Percentiles rank a stretch among this genome's conserved stretches.
Evolutionary conservation across 64 coral and sea anemone species (phyloP).

Genomic region (Actinia tenebrosa): DNA sequence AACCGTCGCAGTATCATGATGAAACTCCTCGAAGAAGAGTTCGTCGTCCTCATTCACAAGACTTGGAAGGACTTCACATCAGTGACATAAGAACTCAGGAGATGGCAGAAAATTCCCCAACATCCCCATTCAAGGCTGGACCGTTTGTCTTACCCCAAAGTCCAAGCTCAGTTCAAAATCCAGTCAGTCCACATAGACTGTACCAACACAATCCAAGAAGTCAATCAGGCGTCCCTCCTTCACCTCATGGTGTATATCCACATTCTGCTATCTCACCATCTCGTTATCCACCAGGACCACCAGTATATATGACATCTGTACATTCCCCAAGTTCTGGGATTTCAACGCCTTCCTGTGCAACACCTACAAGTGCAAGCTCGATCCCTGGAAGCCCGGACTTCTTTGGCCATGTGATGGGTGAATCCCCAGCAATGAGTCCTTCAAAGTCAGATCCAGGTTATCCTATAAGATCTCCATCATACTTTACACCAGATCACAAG

Average conservation of each 20-base stretch:
- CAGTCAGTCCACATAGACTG: constrained; percentile 71
- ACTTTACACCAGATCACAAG: constrained; percentile 28
- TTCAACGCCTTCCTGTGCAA: constrained; percentile 80
- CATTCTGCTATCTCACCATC: constrained; percentile 85
- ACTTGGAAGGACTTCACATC: constrained; percentile 75
- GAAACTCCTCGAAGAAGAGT: constrained; percentile 93
- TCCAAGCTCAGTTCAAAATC: constrained; percentile 46
- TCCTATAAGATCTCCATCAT: constrained; percentile 59
- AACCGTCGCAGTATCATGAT: constrained; percentile 96
- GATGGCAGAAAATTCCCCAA: constrained; percentile 72
- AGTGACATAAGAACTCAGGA: constrained; percentile 67
- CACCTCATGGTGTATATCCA: constrained; percentile 59
- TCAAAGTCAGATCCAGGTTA: constrained; percentile 47
- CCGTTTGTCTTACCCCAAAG: constrained; percentile 65
- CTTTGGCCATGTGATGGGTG: constrained; percentile 66
- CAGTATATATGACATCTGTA: constrained; percentile 57
- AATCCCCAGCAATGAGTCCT: constrained; percentile 59
- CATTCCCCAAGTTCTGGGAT: constrained; percentile 64
- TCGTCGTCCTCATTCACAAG: constrained; percentile 88
- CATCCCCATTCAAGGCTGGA: constrained; percentile 73
- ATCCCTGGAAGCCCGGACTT: constrained; percentile 76
- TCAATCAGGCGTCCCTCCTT: constrained; percentile 45
- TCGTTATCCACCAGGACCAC: constrained; percentile 67
- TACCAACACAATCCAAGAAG: constrained; percentile 38
- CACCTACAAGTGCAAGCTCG: constrained; percentile 60